phyloP scores from a whole-genome alignment of 2,113 vertebrate genomes.

The Ahaetulla prasina region DNA sequence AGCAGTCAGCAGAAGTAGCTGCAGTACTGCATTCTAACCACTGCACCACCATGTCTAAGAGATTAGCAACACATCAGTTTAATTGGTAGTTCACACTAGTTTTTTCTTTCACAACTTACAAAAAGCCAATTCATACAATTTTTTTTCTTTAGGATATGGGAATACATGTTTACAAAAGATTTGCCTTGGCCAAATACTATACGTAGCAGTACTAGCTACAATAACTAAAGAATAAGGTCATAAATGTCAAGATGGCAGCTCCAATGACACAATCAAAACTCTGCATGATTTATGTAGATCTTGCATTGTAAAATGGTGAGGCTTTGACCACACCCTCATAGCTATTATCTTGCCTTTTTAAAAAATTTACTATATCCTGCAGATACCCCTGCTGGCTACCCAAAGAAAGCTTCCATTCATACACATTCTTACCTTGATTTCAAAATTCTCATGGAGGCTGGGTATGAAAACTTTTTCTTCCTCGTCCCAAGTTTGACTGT shows the following conservation, averaged over 20 bases:
- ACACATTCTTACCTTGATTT: conserved; percentile 83
- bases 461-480: conserved; percentile 90
- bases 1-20: too few species aligned
- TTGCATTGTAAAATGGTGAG: background rate
- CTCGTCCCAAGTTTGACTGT: conserved; percentile 90
- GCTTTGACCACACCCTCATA: background rate
- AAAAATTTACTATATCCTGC: background rate
- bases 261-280: background rate
- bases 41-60: background rate
- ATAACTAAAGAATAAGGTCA: background rate
- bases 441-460: conserved; percentile 84
- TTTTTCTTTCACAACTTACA: background rate
- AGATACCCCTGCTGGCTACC: background rate
- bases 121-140: background rate
- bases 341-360: background rate
- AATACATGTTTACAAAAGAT: background rate
- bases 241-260: background rate
- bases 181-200: background rate
- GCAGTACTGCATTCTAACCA: too few species aligned
- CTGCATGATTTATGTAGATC: background rate
- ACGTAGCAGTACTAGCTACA: background rate
- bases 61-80: background rate
- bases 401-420: conserved; percentile 6
- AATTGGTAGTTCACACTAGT: background rate
- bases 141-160: background rate